Evolutionary conservation across 2,888 invertebrate species (phyloP).

Genomic region (Incurvaria masculella): DNA sequence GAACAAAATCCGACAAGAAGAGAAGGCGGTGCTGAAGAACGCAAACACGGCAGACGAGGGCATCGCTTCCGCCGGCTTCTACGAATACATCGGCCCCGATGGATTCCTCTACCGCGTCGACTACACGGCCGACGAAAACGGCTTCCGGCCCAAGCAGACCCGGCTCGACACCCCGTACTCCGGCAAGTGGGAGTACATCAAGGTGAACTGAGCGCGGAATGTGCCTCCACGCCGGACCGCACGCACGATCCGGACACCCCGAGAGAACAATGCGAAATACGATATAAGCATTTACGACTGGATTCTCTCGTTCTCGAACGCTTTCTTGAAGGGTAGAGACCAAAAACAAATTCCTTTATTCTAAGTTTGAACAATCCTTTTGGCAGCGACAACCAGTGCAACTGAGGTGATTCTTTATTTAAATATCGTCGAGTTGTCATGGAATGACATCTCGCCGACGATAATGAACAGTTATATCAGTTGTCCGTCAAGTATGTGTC

Average conservation of each 20-base stretch:
- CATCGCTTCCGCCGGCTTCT: conserved; percentile 48
- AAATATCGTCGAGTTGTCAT: too few species aligned
- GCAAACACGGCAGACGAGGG: conserved; percentile 48
- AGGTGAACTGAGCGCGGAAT: conserved; percentile 20
- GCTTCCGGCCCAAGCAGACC: conserved; percentile 46
- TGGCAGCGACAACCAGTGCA: too few species aligned
- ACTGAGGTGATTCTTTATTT: too few species aligned
- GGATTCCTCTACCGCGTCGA: conserved; percentile 52
- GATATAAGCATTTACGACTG: too few species aligned
- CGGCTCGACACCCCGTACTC: conserved; percentile 48
- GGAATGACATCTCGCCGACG: too few species aligned
- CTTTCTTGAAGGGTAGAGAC: too few species aligned
- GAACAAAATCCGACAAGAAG: conserved; percentile 53
- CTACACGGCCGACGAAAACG: conserved; percentile 52
- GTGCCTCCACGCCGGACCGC: background rate
- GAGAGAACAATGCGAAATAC: too few species aligned
- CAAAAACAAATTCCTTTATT: too few species aligned
- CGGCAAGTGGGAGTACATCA: conserved; percentile 48
- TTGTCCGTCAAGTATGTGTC: too few species aligned
- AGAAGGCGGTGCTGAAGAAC: conserved; percentile 49
- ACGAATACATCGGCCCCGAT: conserved; percentile 53
- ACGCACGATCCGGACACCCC: background rate
- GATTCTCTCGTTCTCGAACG: too few species aligned
- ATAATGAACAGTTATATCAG: too few species aligned
- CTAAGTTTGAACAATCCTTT: too few species aligned